Evolutionary conservation across 2,113 vertebrate genomes (phyloP).

Genomic region (Leucoraja erinaceus): DNA sequence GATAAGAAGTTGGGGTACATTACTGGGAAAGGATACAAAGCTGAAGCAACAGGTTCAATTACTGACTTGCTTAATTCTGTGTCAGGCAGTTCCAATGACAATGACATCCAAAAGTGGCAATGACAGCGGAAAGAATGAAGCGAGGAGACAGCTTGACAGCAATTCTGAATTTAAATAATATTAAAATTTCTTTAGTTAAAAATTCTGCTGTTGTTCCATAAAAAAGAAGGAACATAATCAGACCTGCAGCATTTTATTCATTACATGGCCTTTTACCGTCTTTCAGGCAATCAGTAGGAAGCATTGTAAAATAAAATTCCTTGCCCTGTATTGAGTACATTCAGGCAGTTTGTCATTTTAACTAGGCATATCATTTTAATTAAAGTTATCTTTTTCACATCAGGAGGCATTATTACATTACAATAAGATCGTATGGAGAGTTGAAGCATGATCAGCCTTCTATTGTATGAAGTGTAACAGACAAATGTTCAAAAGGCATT

Average conservation of each 20-base stretch:
- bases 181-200: not conserved
- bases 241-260: not conserved
- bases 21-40: no score
- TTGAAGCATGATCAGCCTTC: slow-evolving; percentile 9
- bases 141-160: not conserved
- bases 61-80: not conserved
- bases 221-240: not conserved
- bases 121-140: not conserved
- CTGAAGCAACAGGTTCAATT: not conserved
- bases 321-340: not conserved
- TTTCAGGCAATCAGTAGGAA: not conserved
- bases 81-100: not conserved
- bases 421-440: slow-evolving; percentile 20
- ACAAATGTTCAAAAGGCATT: not conserved
- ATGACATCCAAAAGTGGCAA: not conserved
- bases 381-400: slow-evolving; percentile 19
- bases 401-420: slow-evolving; percentile 30
- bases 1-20: not conserved
- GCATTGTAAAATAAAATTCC: not conserved
- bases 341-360: slow-evolving; percentile 33
- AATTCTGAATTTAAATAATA: not conserved
- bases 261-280: not conserved
- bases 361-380: slow-evolving; percentile 31
- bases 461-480: not conserved
- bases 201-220: not conserved